Evolutionary conservation across 2,888 invertebrate genomes (phyloP), one percentile per base, ranked within the genome.

Genomic region (Odontocerum albicorne): DNA sequence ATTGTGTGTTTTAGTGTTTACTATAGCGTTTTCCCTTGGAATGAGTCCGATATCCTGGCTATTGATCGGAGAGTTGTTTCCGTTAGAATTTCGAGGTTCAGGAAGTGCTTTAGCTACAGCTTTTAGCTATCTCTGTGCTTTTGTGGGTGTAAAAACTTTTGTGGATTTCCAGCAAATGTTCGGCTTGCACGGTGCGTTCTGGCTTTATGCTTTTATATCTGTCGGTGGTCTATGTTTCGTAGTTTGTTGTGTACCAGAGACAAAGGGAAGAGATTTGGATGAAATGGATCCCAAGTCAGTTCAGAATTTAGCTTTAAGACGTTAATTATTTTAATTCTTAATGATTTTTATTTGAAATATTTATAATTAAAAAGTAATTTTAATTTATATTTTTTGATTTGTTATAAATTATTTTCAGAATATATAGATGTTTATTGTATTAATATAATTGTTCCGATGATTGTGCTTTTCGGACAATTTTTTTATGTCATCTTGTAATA

Each of bases 41-140:
- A 90, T 92, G 74, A 91, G 90, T 68, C 92, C 92, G 19, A 91
- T 92, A 67, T 91, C 92, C 21, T 91, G 91, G 88, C 73, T 92
- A 60, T 75, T 92, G 66, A 87, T 90, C 65, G 90, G 89, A 53
- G 91, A 91, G 70, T 73, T 92, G 51, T 91, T 94, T 72, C 88
- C 94, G 43, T 70, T 90, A 56, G 89, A 91, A 69, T 90, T 84
- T 70, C 79, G 90, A 67, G 92, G 92, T n/a, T 81, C 91, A 61
- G 93, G 94, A 1, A 89, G 90, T 58, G 91, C 92, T 27, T 81
- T 94, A 68, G 90, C 92, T 12, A 90, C 92, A 1, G 86, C 90
- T 43, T 89, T 91, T 69, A 92, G 90, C 70, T 92, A 92, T 71
- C 82, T 90, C 43, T 92, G 90, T 70, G 91, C 91, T 62, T 92